Evolutionary conservation across 2,797 vertebrate genomes (phyloP).

Genomic region (Urophycis tenuis): DNA sequence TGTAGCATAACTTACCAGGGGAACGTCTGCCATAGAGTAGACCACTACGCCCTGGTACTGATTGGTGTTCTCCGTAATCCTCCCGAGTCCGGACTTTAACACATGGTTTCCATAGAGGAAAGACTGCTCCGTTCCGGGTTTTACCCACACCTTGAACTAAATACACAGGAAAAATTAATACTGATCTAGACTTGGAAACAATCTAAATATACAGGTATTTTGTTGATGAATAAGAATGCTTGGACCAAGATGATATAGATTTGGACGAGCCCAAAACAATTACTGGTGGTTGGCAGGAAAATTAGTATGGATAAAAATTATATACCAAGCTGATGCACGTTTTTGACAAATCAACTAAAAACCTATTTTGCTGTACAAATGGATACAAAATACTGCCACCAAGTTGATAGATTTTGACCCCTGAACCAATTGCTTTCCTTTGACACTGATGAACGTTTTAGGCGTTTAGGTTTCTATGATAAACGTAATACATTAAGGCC

Average conservation of each 20-base stretch:
- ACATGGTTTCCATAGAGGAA: slow-evolving; percentile 96
- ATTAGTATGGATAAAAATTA: neutral
- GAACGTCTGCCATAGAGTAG: slow-evolving; percentile 93
- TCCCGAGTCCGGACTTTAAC: slow-evolving; percentile 89
- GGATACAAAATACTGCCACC: too few relatives aligned
- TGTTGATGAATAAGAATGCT: neutral
- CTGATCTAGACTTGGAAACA: neutral
- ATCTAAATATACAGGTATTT: neutral
- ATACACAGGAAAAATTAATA: neutral
- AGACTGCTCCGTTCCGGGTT: slow-evolving; percentile 91
- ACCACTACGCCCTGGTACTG: slow-evolving; percentile 98
- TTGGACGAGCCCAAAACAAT: neutral
- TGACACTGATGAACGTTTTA: too few relatives aligned
- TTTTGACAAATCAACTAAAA: neutral
- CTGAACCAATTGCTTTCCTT: neutral
- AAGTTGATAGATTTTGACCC: neutral
- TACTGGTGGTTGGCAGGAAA: neutral
- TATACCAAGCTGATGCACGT: neutral
- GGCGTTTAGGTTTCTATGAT: too few relatives aligned
- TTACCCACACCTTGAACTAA: slow-evolving; percentile 95
- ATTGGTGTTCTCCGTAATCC: slow-evolving; percentile 89
- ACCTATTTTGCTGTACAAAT: neutral
- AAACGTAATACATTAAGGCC: too few relatives aligned
- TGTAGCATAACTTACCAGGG: slow-evolving; percentile 77
- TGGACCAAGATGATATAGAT: neutral